Base-by-base conservation (phyloP, 1,140 invertebrate genomes). In the fruit fly (Drosophila melanogaster) region DNA sequence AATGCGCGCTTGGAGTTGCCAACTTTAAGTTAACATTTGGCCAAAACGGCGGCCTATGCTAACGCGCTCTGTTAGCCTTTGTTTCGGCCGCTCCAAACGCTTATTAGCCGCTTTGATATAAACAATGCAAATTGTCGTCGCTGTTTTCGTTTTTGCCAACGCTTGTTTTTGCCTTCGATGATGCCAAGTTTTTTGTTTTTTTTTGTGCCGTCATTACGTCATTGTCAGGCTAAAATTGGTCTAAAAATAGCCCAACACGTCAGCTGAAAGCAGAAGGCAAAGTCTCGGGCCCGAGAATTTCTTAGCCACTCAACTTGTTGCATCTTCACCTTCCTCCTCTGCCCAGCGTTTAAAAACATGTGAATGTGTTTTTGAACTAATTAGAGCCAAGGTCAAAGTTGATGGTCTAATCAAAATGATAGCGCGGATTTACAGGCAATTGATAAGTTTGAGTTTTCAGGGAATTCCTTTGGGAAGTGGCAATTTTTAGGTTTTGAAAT, bases 161-260 rank as follows among this genome's bases (percentile, higher is more conserved):
- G 30, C 1, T 30, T 30, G 56, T 70, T 71, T 59, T 69, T 44
- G 43, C 50, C 49, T 72, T 54, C 57, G 54, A 54, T 51, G 78
- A 70, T 74, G 77, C 67, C 81, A 77, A 77, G 77, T 74, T 77
- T 76, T 73, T 71, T 22, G 19, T 22, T 22, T 22, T 22, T 22
- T 2, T 60, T 59, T 80, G 62, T 79, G 49, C 62, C 61, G 54
- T 70, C 43, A 90, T 90, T 90, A 76, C 86, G 86, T 90, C 83
- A 87, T 87, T 83, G 76, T 79, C 71, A 79, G 64, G 66, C 79
- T 79, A 79, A 86, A 85, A 89, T 79, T 76, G 67, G 66, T 71
- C 75, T 86, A 86, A 80, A 90, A 90, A 90, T 90, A 90, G 67
- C 79, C 43, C 79, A 90, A 90, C 86, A 86, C 86, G 86, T 86